Evolutionary conservation across 2,797 vertebrate species (phyloP).

Genomic region (Sylvia borin): DNA sequence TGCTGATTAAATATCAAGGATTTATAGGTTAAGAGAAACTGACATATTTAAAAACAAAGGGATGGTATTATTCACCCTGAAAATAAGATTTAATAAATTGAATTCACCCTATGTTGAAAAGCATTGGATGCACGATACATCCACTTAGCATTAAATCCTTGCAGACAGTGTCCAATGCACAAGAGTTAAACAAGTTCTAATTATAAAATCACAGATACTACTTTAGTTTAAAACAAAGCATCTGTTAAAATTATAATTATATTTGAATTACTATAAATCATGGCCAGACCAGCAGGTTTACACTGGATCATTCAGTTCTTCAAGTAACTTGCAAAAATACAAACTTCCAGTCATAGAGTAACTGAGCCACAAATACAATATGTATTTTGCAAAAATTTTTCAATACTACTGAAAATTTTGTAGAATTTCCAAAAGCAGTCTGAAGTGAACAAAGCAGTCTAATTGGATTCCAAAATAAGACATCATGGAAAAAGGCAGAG

Average conservation of each 20-base stretch:
- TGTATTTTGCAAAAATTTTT: neutral
- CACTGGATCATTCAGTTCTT: neutral
- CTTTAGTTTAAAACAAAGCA: constrained; percentile 6
- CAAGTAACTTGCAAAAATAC: neutral
- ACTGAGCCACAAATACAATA: neutral
- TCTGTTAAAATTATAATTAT: neutral
- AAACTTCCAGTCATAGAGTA: neutral
- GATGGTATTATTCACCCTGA: constrained; percentile 26
- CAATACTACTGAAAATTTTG: neutral
- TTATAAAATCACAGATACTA: neutral
- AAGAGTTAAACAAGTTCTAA: neutral
- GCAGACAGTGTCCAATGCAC: neutral
- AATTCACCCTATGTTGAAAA: neutral
- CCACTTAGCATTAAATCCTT: neutral
- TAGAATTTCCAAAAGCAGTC: neutral
- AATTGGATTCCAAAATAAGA: neutral
- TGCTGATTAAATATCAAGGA: constrained; percentile 63
- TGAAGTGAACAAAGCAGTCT: neutral
- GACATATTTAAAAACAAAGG: constrained; percentile 61
- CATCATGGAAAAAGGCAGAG: neutral
- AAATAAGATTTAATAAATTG: neutral
- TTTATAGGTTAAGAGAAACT: constrained; percentile 42
- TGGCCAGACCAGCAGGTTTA: neutral
- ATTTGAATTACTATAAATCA: neutral
- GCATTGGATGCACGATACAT: neutral